Conservation (phyloP, 37 sponge, comb jelly and placozoan species). For the Oopsacas minuta region DNA sequence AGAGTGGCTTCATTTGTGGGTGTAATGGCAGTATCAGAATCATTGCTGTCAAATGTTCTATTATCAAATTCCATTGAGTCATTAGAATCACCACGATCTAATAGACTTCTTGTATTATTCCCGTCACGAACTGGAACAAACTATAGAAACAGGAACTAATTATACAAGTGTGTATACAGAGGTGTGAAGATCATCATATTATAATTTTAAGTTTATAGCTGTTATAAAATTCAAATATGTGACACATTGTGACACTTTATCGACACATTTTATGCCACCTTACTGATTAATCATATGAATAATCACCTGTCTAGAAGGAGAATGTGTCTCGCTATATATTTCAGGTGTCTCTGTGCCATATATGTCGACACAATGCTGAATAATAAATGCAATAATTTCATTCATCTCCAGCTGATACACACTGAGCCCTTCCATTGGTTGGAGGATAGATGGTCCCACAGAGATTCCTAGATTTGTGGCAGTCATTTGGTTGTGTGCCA, state of each 20-base stretch:
- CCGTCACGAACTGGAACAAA: background rate
- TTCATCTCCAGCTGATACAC: conserved; percentile 18
- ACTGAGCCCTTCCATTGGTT: background rate
- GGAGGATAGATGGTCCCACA: background rate
- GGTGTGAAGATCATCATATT: no score
- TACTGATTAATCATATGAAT: no score
- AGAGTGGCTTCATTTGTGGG: background rate
- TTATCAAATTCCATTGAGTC: background rate
- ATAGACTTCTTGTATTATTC: background rate
- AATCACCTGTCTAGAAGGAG: background rate
- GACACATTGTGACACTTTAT: background rate
- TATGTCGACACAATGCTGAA: background rate
- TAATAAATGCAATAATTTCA: background rate
- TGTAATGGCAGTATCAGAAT: background rate
- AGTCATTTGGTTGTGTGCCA: background rate
- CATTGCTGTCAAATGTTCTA: background rate
- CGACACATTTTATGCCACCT: no score
- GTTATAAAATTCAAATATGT: no score
- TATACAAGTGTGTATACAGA: background rate
- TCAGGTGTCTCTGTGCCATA: background rate
- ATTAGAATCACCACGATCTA: background rate
- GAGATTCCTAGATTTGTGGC: background rate
- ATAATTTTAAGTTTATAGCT: no score
- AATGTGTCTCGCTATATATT: background rate
- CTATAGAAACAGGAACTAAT: background rate